Percentiles rank a stretch among this genome's conserved stretches.
Evolutionary conservation across 2,888 invertebrate species (phyloP).

Genomic region (Ceramica pisi): DNA sequence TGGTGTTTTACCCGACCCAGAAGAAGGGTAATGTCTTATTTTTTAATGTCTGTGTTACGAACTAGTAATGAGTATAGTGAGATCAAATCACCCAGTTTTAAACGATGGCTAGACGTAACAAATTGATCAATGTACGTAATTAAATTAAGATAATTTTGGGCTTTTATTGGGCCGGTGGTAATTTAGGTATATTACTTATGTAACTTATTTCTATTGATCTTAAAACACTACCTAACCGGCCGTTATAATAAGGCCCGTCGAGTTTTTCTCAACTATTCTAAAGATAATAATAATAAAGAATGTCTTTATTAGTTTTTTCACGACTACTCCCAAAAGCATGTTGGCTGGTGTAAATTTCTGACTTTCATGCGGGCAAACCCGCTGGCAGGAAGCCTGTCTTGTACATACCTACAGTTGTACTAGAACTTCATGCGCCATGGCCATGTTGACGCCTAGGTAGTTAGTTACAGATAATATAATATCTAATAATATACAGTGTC

Average conservation of each 20-base stretch:
- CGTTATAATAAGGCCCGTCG: neutral
- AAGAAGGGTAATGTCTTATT: neutral
- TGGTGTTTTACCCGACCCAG: neutral
- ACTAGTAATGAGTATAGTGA: neutral
- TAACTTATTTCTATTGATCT: neutral
- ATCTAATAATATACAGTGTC: neutral
- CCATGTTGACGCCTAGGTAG: neutral
- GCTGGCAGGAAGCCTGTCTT: no score
- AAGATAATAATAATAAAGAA: no score
- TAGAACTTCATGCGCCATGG: neutral
- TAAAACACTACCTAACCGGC: neutral
- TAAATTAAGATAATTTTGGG: slow-evolving; percentile 33
- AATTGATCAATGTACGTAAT: slow-evolving; percentile 28
- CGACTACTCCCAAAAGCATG: no score
- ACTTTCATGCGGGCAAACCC: no score
- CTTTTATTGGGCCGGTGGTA: slow-evolving; percentile 49
- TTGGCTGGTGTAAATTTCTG: no score
- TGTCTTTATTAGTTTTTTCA: no score
- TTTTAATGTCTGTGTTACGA: neutral
- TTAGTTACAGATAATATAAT: no score
- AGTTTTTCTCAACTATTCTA: neutral
- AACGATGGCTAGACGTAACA: neutral
- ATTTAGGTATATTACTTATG: slow-evolving; percentile 1
- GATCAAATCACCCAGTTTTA: neutral
- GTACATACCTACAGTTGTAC: no score